Evolutionary conservation across 2,888 invertebrate species (phyloP).

Genomic region (Euzetes globulus): DNA sequence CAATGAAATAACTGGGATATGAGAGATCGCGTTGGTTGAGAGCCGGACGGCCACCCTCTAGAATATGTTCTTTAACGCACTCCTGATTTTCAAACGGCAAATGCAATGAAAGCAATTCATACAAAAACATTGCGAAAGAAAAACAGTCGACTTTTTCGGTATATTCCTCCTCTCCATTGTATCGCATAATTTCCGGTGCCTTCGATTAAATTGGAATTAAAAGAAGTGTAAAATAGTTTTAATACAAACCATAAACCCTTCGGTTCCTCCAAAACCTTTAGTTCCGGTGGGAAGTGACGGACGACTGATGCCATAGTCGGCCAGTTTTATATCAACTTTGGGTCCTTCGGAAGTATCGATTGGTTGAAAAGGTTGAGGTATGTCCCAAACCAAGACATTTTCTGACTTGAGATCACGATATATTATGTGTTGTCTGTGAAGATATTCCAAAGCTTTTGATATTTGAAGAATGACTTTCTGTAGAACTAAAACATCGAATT

Average conservation of each 20-base stretch:
- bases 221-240: background rate
- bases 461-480: constrained; percentile 81
- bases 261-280: constrained; percentile 96
- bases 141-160: constrained; percentile 98
- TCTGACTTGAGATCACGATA: constrained; percentile 91
- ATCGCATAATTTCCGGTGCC: constrained; percentile 95
- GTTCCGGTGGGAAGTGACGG: constrained; percentile 80
- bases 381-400: constrained; percentile 95
- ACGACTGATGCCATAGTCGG: constrained; percentile 92
- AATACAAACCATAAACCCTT: constrained; percentile 73
- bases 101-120: constrained; percentile 83
- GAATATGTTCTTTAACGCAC: constrained; percentile 89
- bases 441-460: constrained; percentile 86
- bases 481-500: constrained; percentile 68
- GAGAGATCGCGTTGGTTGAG: constrained; percentile 60
- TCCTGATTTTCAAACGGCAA: constrained; percentile 78
- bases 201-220: background rate
- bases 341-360: constrained; percentile 49
- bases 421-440: constrained; percentile 85
- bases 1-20: constrained; percentile 61
- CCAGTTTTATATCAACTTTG: constrained; percentile 76
- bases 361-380: constrained; percentile 68
- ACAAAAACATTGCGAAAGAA: constrained; percentile 97
- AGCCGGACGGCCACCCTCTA: constrained; percentile 87
- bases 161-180: constrained; percentile 97